Percentiles rank a stretch among this genome's conserved stretches.
These are phyloP conservation scores for Oxyruncus cristatus DNA, from an alignment of 2,113 vertebrate genomes.

Conservation along the genomic window DNA sequence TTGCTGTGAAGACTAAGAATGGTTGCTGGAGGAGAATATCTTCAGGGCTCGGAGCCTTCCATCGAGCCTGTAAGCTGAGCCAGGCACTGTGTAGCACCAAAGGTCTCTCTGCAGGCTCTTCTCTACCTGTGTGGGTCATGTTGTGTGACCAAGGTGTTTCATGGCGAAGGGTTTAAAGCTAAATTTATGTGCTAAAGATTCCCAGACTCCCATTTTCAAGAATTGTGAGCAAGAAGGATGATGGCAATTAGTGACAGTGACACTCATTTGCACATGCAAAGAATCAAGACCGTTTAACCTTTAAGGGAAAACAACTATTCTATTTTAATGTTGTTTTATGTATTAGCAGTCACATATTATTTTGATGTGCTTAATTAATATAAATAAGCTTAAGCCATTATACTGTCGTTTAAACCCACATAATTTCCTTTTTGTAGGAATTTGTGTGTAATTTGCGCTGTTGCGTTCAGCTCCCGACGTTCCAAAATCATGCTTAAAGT, in stretches of 20 bases:
- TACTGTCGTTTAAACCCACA: background rate
- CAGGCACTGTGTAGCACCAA: background rate
- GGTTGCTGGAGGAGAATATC: background rate
- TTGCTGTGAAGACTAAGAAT: background rate
- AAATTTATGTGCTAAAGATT: background rate
- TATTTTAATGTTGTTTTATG: background rate
- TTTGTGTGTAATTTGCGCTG: background rate
- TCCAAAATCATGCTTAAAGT: conserved; percentile 12
- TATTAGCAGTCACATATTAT: background rate
- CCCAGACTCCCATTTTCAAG: background rate
- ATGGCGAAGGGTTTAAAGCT: background rate
- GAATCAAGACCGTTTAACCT: background rate
- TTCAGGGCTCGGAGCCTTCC: background rate
- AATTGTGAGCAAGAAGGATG: background rate
- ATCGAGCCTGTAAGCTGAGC: background rate
- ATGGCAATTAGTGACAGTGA: background rate
- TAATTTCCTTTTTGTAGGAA: background rate
- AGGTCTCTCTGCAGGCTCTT: background rate
- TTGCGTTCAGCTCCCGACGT: background rate
- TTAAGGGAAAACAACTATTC: conserved; percentile 17
- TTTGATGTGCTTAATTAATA: conserved; percentile 19
- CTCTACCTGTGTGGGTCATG: background rate
- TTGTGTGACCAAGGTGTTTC: rapidly evolving
- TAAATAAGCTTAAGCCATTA: background rate
- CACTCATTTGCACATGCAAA: background rate